Evolutionary conservation across 35 echinoderm and acorn worm genomes (phyloP).

Genomic region (Heliocidaris erythrogramma): DNA sequence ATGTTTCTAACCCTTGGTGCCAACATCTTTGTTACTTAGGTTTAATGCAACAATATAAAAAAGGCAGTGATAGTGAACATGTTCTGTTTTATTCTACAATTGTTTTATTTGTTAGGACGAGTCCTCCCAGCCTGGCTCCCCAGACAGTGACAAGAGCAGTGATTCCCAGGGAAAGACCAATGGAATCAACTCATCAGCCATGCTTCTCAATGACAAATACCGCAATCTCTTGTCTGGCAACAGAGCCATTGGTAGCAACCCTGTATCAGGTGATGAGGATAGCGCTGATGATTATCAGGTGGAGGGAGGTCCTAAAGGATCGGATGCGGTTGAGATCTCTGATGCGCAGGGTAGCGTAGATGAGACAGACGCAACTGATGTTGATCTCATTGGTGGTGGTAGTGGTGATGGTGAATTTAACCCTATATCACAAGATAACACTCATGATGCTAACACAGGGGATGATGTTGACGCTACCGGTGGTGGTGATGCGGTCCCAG

Average conservation of each 20-base stretch:
- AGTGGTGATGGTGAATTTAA: background rate
- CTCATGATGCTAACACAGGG: slow-evolving; percentile 18
- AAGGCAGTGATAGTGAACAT: no score
- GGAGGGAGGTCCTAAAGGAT: background rate
- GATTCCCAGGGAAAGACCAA: slow-evolving; percentile 62
- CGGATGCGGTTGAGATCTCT: background rate
- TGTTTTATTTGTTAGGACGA: slow-evolving; percentile 11
- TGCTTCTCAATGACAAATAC: slow-evolving; percentile 69
- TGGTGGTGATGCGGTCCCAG: slow-evolving; percentile 7
- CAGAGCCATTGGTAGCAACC: slow-evolving; percentile 23
- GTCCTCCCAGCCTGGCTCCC: slow-evolving; percentile 26
- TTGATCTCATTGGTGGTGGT: background rate
- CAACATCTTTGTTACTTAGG: no score
- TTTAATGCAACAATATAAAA: no score
- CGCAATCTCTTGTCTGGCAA: slow-evolving; percentile 50
- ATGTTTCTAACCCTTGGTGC: no score
- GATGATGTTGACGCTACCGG: background rate
- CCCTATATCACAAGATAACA: slow-evolving; percentile 10
- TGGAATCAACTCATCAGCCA: slow-evolving; percentile 40
- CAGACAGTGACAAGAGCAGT: slow-evolving; percentile 28
- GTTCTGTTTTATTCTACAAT: background rate
- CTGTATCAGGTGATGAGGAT: slow-evolving; percentile 42
- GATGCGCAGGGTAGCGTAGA: background rate
- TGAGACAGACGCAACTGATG: background rate
- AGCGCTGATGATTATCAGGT: background rate